Evolutionary conservation across 2,797 vertebrate genomes (phyloP), one percentile per base, ranked within the genome.

Genomic region (Vultur gryphus): DNA sequence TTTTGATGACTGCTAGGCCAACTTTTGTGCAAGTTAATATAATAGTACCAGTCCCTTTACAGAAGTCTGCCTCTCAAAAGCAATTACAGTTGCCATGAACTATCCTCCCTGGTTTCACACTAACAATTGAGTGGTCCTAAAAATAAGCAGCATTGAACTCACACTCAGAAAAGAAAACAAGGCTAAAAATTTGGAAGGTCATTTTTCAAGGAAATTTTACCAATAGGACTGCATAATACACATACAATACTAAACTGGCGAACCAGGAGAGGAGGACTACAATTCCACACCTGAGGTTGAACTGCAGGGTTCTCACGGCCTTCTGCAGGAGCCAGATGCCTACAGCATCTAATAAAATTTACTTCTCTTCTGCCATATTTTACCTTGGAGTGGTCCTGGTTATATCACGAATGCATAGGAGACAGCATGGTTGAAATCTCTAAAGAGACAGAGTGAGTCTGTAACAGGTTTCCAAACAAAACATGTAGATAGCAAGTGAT

Each of bases 201-300:
- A 16, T 43, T 87, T 87, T 51, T 4, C 66, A 26, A 16, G 57
- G 70, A 23, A 57, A 44, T 20, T 25, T 79, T 52, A 24, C 43
- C 48, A 49, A 35, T 9, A 33, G 65, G 72, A 24, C 35, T 57
- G 48, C 26, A 12, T 43, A 26, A 51, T 37, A 17, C 8, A 28
- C 5, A 13, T 4, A 29, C 26, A 52, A 2, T 2, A 14, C 21
- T 51, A 9, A 49, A 13, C 0, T 33, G 61, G 51, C 17, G 26
- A 77, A 2, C 11, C 29, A 52, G 69, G 35, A 35, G 37, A 58
- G 29, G 11, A 54, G 26, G 13, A 39, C 46, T 44, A 10, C 28
- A n/a, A 2, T 14, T 82, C 71, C 49, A 66, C 16, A 29, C 7
- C 5, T 9, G 55, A 46, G 33, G 14, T 2, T 67, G 52, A 72